Conservation (phyloP, 2,888 invertebrate genomes). For the Hydroisotoma schaefferi region DNA sequence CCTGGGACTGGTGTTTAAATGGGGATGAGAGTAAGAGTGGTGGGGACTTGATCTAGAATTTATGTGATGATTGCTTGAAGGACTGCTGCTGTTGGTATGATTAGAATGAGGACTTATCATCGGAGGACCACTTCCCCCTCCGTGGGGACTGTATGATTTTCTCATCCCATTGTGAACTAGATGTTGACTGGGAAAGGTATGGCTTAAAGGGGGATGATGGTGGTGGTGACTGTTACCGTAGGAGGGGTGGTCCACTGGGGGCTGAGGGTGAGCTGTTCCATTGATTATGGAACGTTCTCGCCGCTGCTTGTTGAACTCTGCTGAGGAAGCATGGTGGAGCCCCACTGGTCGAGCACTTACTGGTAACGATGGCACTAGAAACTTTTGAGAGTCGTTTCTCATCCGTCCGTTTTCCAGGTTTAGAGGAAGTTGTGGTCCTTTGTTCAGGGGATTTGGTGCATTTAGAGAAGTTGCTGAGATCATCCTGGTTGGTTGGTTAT, state of each 20-base stretch:
- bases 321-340: slow-evolving; percentile 10
- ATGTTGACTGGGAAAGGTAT: slow-evolving; percentile 6
- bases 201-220: slow-evolving; percentile 12
- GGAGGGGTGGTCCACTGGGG: slow-evolving; percentile 10
- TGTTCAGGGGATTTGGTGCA: slow-evolving; percentile 30
- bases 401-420: slow-evolving; percentile 41
- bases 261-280: slow-evolving; percentile 34
- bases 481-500: slow-evolving; percentile 43
- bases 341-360: slow-evolving; percentile 40
- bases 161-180: slow-evolving; percentile 7
- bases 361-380: slow-evolving; percentile 47
- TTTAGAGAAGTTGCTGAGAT: slow-evolving; percentile 47
- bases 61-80: not conserved
- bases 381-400: slow-evolving; percentile 46
- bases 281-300: slow-evolving; percentile 43
- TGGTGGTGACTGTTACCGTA: slow-evolving; percentile 12
- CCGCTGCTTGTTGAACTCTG: slow-evolving; percentile 20
- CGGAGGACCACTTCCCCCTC: slow-evolving; percentile 14
- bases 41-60: slow-evolving; percentile 15
- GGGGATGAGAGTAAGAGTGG: slow-evolving; percentile 20
- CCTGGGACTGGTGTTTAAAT: slow-evolving; percentile 37
- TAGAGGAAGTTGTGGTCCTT: slow-evolving; percentile 26
- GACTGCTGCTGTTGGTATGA: not conserved
- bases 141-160: slow-evolving; percentile 1
- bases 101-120: not conserved